Evolutionary conservation across 2,113 vertebrate genomes (phyloP).

Genomic region (Alethe diademata): DNA sequence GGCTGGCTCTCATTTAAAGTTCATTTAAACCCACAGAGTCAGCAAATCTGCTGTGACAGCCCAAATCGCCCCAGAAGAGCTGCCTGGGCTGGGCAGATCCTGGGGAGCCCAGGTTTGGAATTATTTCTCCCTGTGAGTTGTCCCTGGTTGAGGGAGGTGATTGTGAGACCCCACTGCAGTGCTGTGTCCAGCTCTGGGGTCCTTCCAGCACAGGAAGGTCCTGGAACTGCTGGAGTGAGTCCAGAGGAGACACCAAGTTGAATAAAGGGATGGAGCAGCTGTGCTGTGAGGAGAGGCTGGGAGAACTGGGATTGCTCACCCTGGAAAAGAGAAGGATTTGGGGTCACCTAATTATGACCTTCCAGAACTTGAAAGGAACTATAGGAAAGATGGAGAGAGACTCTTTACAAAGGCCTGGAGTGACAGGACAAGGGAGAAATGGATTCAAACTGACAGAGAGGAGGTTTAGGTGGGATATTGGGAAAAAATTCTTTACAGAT

Average conservation of each 20-base stretch:
- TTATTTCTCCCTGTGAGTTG: background rate
- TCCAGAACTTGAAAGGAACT: background rate
- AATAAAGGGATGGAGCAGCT: too few species aligned
- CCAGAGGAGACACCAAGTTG: too few species aligned
- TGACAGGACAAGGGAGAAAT: background rate
- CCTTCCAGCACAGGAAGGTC: background rate
- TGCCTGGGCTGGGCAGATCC: rapidly evolving
- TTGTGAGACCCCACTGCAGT: background rate
- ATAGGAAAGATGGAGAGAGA: too few species aligned
- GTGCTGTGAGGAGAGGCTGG: too few species aligned
- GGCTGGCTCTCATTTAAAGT: background rate
- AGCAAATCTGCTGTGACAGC: background rate
- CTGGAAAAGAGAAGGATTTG: background rate
- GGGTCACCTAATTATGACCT: background rate
- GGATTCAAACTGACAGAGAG: background rate
- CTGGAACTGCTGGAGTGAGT: too few species aligned
- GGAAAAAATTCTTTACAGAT: rapidly evolving
- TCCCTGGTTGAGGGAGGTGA: background rate
- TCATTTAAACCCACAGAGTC: background rate
- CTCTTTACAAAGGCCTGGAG: background rate
- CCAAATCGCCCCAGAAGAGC: background rate
- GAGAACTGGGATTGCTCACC: background rate
- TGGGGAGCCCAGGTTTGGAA: background rate
- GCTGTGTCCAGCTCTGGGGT: background rate
- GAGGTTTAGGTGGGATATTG: background rate